Conservation (phyloP, 2,888 invertebrate species). For the Trissoscelio sp. region DNA sequence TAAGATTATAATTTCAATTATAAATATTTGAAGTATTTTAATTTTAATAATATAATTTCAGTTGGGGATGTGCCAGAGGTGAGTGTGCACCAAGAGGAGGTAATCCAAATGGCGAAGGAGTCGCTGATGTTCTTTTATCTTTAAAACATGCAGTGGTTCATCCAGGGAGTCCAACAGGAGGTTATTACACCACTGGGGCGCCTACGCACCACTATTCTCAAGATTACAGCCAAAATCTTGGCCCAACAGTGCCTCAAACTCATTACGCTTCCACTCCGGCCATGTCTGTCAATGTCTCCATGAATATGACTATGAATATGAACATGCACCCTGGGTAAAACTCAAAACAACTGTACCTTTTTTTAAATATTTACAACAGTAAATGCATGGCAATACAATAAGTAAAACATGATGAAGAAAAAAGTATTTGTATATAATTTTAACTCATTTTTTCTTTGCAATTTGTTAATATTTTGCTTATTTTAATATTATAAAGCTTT, state of each 20-base stretch:
- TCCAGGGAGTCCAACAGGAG: constrained; percentile 85
- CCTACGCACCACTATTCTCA: constrained; percentile 79
- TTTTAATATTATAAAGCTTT: too few species aligned
- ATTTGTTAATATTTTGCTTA: too few species aligned
- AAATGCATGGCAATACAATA: too few species aligned
- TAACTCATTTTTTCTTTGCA: too few species aligned
- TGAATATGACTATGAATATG: constrained; percentile 98
- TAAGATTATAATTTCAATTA: too few species aligned
- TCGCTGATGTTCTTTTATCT: constrained; percentile 94
- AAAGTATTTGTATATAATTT: too few species aligned
- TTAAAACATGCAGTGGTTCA: constrained; percentile 95
- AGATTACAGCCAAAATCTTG: constrained; percentile 79
- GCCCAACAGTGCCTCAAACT: constrained; percentile 83
- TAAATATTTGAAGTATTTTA: too few species aligned
- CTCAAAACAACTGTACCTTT: too few species aligned
- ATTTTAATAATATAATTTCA: too few species aligned
- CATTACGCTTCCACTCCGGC: constrained; percentile 88
- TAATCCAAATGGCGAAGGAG: constrained; percentile 88
- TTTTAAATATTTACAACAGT: too few species aligned
- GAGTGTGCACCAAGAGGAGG: constrained; percentile 84
- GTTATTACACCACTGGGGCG: constrained; percentile 80
- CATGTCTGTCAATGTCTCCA: constrained; percentile 98
- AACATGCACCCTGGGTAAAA: constrained; percentile 82
- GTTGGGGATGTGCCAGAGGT: constrained; percentile 82
- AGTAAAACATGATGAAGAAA: too few species aligned